These are phyloP conservation scores for Platysteira castanea DNA, from an alignment of 2,113 vertebrate species.

Conservation along the genomic window DNA sequence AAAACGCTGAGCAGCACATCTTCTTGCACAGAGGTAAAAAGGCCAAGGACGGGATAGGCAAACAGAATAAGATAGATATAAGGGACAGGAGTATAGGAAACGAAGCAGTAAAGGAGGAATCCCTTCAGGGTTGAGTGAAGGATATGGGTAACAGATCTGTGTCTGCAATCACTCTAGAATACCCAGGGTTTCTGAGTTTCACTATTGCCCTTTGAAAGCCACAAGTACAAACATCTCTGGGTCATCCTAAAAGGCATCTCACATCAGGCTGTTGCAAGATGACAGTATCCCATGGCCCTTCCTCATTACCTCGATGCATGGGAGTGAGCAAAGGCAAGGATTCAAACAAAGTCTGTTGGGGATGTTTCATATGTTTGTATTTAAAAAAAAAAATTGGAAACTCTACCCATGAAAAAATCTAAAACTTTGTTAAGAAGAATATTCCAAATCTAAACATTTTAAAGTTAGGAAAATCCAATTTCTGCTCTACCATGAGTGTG, in stretches of 20 bases:
- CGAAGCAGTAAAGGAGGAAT: not conserved
- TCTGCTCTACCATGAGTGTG: not conserved
- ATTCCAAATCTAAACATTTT: not conserved
- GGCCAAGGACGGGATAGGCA: not conserved
- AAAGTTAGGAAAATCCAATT: not conserved
- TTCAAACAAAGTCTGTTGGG: not conserved
- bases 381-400: not conserved
- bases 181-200: not conserved
- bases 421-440: not conserved
- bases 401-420: not conserved
- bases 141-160: not conserved
- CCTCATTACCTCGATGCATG: not conserved
- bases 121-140: not conserved
- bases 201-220: not conserved
- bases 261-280: not conserved
- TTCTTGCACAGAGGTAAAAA: not conserved
- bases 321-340: not conserved
- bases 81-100: not conserved
- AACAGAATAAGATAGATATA: not conserved
- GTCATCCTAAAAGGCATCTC: not conserved
- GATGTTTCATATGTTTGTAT: not conserved
- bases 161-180: not conserved
- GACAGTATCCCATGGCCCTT: not conserved
- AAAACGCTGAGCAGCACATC: not conserved
- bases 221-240: not conserved